Evolutionary conservation across 2,888 invertebrate genomes (phyloP).

Genomic region (Tetropium fuscum): DNA sequence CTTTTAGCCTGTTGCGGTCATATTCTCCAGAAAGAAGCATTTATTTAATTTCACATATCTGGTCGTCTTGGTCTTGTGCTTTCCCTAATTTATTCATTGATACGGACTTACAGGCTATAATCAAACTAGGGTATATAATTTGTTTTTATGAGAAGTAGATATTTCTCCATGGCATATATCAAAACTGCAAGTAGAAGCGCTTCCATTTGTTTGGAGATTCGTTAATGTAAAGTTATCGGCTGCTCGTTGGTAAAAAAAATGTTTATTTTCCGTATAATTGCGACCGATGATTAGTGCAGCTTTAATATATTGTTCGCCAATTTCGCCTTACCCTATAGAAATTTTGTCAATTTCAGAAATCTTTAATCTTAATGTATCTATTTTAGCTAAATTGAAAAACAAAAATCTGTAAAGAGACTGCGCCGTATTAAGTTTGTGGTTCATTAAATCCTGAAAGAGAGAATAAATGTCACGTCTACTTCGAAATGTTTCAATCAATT

Average conservation of each 20-base stretch:
- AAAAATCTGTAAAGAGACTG: too few species aligned
- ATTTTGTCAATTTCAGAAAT: too few species aligned
- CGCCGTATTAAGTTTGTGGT: too few species aligned
- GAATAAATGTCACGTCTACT: too few species aligned
- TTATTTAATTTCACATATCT: conserved; percentile 17
- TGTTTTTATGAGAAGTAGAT: background rate
- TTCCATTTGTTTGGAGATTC: background rate
- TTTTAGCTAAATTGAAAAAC: too few species aligned
- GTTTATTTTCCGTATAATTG: background rate
- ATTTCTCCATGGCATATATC: background rate
- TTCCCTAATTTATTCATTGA: background rate
- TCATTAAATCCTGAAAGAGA: too few species aligned
- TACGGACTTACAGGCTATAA: background rate
- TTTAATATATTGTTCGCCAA: too few species aligned
- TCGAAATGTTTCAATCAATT: too few species aligned
- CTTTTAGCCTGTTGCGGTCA: too few species aligned
- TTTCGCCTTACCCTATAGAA: too few species aligned
- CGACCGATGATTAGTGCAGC: background rate
- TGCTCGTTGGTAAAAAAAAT: background rate
- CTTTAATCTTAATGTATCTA: too few species aligned
- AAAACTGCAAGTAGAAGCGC: background rate
- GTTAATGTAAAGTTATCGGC: background rate
- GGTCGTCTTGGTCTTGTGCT: background rate
- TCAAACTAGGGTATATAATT: background rate
- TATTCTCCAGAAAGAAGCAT: conserved; percentile 41